These are phyloP conservation scores for Melolontha melolontha DNA, from an alignment of 2,888 invertebrate species.

Conservation along the genomic window DNA sequence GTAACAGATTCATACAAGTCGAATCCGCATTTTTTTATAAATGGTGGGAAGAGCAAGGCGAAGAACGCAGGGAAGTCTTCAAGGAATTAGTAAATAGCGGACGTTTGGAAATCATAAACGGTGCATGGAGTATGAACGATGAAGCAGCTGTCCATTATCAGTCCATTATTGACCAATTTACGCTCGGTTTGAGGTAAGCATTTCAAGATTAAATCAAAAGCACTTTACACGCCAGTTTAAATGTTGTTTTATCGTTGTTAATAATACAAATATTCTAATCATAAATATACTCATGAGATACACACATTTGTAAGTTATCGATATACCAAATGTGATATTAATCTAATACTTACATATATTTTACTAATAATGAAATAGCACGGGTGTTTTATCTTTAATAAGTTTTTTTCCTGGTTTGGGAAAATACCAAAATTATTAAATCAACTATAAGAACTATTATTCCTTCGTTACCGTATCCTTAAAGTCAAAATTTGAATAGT, in stretches of 20 bases:
- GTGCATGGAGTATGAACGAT: constrained; percentile 73
- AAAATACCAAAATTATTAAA: too few species aligned
- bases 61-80: constrained; percentile 68
- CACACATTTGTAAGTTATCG: too few species aligned
- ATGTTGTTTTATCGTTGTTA: background rate
- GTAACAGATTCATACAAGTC: constrained; percentile 79
- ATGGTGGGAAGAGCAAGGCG: constrained; percentile 81
- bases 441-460: too few species aligned
- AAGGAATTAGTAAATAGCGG: constrained; percentile 72
- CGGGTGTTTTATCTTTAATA: too few species aligned
- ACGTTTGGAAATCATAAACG: constrained; percentile 72
- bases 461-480: too few species aligned
- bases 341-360: too few species aligned
- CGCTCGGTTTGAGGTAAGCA: constrained; percentile 74
- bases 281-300: too few species aligned
- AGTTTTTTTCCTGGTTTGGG: too few species aligned
- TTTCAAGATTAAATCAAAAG: background rate
- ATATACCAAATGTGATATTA: too few species aligned
- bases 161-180: constrained; percentile 78
- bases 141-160: constrained; percentile 78
- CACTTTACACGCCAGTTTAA: background rate
- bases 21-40: constrained; percentile 84
- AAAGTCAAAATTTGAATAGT: too few species aligned
- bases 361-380: too few species aligned
- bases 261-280: background rate